Conservation (phyloP, 1,140 invertebrate genomes). For the Drosophila guanche region DNA sequence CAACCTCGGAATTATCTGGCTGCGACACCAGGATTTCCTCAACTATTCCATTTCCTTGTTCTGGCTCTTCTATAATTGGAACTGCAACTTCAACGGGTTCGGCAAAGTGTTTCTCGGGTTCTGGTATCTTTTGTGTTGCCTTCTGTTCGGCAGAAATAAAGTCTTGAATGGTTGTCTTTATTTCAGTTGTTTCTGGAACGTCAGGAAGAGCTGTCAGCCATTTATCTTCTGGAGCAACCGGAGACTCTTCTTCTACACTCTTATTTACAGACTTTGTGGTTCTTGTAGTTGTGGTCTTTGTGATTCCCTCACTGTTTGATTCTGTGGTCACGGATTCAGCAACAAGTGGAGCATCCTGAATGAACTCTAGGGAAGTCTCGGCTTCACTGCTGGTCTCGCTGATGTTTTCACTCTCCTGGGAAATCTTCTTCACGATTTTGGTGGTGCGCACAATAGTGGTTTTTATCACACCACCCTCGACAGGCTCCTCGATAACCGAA, state of each 20-base stretch:
- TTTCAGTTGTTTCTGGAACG: not conserved
- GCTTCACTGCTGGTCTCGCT: conserved; percentile 57
- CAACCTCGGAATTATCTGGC: conserved; percentile 17
- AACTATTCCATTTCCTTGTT: not conserved
- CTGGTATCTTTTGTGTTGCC: conserved; percentile 1
- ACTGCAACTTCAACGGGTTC: conserved; percentile 10
- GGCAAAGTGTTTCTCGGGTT: conserved; percentile 9
- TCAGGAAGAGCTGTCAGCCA: conserved; percentile 4
- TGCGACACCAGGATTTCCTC: conserved; percentile 11
- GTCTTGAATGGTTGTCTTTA: conserved; percentile 48
- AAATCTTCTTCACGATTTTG: conserved; percentile 77
- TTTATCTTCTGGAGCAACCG: conserved; percentile 7
- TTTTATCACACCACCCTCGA: conserved; percentile 60
- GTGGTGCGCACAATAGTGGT: conserved; percentile 73
- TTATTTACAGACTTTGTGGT: conserved; percentile 62
- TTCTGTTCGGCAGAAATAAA: conserved; percentile 56
- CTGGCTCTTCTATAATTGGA: conserved; percentile 7
- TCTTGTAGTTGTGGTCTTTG: conserved; percentile 62
- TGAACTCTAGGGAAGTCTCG: conserved; percentile 28
- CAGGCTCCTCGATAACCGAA: conserved; percentile 12
- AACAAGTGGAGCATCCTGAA: conserved; percentile 61
- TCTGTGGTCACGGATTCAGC: conserved; percentile 70
- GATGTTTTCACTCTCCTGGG: conserved; percentile 54
- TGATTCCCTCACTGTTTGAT: conserved; percentile 67
- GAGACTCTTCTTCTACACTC: conserved; percentile 2